These are phyloP conservation scores for Eucidaris tribuloides DNA, from an alignment of 35 echinoderm and acorn worm species.

Conservation along the genomic window DNA sequence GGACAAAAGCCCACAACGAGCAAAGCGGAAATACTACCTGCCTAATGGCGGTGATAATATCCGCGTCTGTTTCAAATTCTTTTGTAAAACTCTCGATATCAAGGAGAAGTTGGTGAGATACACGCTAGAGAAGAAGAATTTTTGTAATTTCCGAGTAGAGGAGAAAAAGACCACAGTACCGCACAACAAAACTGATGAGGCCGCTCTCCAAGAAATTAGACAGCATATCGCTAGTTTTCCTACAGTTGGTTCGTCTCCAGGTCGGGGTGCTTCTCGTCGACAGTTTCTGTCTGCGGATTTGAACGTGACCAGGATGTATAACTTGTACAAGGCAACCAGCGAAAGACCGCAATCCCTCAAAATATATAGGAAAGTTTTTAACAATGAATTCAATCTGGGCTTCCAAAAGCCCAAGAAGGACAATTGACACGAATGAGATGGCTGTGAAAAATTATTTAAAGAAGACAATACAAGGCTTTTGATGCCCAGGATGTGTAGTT, in stretches of 20 bases:
- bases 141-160: neutral
- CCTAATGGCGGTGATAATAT: too few relatives aligned
- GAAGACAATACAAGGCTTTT: too few relatives aligned
- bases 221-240: neutral
- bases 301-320: neutral
- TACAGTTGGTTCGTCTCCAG: neutral
- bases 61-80: too few relatives aligned
- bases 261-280: neutral
- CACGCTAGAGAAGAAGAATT: neutral
- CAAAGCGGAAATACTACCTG: too few relatives aligned
- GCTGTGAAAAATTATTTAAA: neutral
- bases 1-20: too few relatives aligned
- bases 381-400: constrained; percentile 1
- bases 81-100: neutral
- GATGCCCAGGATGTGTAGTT: too few relatives aligned
- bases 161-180: neutral
- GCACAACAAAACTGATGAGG: neutral
- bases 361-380: constrained; percentile 15
- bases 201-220: neutral
- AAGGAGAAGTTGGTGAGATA: neutral
- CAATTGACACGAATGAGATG: neutral
- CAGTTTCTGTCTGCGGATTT: constrained; percentile 5
- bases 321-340: neutral
- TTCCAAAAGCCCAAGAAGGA: constrained; percentile 37
- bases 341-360: neutral